A percentile compares a stretch with the other conserved stretches of the same genome.
phyloP scores from a whole-genome alignment of 2,113 vertebrate species.

The Channa argus region DNA sequence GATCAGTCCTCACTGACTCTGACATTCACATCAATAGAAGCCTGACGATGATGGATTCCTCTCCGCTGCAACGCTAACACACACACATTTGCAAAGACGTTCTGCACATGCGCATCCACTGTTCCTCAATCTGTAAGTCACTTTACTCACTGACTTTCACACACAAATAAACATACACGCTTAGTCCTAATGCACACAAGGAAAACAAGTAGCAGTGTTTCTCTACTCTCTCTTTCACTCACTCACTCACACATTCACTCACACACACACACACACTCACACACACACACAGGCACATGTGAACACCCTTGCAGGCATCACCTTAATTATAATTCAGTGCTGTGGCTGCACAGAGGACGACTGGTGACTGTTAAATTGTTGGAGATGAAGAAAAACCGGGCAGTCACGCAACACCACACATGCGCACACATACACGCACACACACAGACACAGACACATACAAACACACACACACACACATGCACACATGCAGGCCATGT shows the following conservation, averaged over 20 bases:
- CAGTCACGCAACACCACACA: slow-evolving; percentile 10
- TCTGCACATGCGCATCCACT: slow-evolving; percentile 30
- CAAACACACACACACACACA: too few species aligned
- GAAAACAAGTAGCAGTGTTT: background rate
- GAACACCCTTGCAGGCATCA: slow-evolving; percentile 33
- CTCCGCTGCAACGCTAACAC: slow-evolving; percentile 47
- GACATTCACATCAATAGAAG: slow-evolving; percentile 83
- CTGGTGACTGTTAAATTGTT: slow-evolving; percentile 21
- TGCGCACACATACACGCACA: too few species aligned
- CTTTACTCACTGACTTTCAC: background rate
- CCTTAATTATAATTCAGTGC: slow-evolving; percentile 54
- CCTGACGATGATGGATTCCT: slow-evolving; percentile 82
- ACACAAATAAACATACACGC: background rate
- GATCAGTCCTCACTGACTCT: slow-evolving; percentile 74
- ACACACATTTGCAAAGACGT: slow-evolving; percentile 19
- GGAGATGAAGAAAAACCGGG: background rate
- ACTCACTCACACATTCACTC: slow-evolving; percentile 7
- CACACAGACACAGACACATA: too few species aligned
- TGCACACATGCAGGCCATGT: background rate
- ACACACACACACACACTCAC: too few species aligned
- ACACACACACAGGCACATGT: too few species aligned
- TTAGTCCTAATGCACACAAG: slow-evolving; percentile 2
- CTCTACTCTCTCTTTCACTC: background rate
- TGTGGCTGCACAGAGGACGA: slow-evolving; percentile 37
- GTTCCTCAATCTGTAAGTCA: slow-evolving; percentile 10